Conservation (phyloP, 2,888 invertebrate genomes). For the Poecilus cupreus region DNA sequence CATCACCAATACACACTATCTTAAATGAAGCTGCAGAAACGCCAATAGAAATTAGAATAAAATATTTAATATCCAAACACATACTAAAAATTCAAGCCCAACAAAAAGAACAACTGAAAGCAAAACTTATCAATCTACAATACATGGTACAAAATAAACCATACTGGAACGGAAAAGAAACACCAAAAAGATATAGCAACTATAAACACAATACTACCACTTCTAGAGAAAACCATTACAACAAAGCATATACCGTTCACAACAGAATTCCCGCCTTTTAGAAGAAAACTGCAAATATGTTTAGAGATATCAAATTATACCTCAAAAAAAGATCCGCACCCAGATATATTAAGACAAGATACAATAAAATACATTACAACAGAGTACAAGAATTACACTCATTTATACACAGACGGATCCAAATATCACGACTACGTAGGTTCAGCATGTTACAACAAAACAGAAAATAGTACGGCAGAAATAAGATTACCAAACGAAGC, state of each 20-base stretch:
- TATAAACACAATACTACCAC: not conserved
- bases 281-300: not conserved
- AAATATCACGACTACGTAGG: too few species aligned
- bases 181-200: not conserved
- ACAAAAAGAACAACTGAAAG: not conserved
- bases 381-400: not conserved
- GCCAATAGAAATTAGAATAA: not conserved
- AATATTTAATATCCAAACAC: not conserved
- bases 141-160: not conserved
- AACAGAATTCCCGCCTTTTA: not conserved
- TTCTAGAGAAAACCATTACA: not conserved
- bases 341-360: not conserved
- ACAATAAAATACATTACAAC: not conserved
- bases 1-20: not conserved
- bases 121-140: not conserved
- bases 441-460: not conserved
- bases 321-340: not conserved
- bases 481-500: too few species aligned
- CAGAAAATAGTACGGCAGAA: not conserved
- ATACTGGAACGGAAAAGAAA: not conserved
- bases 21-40: too few species aligned
- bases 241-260: not conserved
- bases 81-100: not conserved
- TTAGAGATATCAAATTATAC: not conserved
- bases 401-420: not conserved